Conservation (phyloP, 2,888 invertebrate genomes). For the Meliscaeva auricollis region DNA sequence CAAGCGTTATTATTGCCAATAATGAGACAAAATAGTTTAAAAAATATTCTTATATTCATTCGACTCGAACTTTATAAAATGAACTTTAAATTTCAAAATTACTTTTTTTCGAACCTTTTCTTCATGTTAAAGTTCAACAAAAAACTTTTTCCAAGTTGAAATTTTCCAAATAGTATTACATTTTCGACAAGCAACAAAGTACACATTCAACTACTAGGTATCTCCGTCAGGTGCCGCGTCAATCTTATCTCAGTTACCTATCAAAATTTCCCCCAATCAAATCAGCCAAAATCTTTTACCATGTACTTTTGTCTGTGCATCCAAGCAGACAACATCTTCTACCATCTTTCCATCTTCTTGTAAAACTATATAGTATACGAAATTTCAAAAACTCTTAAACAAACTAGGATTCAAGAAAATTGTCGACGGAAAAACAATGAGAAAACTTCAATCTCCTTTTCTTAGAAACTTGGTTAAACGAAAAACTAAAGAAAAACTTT, state of each 20-base stretch:
- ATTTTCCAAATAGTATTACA: too few species aligned
- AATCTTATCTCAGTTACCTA: conserved; percentile 2
- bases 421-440: conserved; percentile 65
- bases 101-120: too few species aligned
- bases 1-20: too few species aligned
- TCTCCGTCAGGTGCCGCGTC: neutral
- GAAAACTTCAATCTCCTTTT: conserved; percentile 66
- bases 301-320: conserved; percentile 26
- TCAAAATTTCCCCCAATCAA: conserved; percentile 39
- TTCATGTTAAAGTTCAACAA: too few species aligned
- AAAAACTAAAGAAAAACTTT: conserved; percentile 62
- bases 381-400: conserved; percentile 56
- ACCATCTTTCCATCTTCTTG: neutral
- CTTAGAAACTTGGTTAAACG: conserved; percentile 46
- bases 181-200: neutral
- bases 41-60: too few species aligned
- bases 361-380: neutral
- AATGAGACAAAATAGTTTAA: too few species aligned
- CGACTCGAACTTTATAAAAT: too few species aligned
- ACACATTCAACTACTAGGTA: too few species aligned
- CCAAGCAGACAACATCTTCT: conserved; percentile 1
- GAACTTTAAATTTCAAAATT: too few species aligned
- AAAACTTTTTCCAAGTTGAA: too few species aligned
- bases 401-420: conserved; percentile 64
- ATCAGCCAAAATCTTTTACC: conserved; percentile 56